Base-by-base conservation (phyloP, 2,113 vertebrate species). In the Cyprinodon tularosa region DNA sequence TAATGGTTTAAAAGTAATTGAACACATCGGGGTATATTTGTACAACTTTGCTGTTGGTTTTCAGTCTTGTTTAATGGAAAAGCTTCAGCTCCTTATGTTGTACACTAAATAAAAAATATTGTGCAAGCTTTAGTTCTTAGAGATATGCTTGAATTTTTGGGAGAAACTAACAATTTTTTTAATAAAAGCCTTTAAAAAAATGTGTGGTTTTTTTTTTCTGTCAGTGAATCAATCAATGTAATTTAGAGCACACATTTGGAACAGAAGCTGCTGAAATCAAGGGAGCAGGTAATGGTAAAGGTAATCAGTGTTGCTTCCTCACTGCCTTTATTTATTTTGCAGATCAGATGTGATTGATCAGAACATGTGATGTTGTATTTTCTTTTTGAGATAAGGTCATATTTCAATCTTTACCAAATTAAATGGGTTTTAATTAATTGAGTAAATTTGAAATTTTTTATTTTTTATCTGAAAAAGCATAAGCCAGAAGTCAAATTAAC, bases 81-180 rank as follows among this genome's bases (percentile, higher is more conserved):
- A 89, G 82, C 73, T 81, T 22, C 12, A 80, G 40, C 61, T 62
- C 36, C 77, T 59, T 66, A 66, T 82, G 44, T 83, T 79, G 62
- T 66, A 73, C 40, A 82, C 42, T 20, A 37, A 67, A 62, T 12
- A 7, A 65, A 44, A 12, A n/a, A 80, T 72, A 50, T 80, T 84
- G 65, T 77, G 73, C 40, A 77, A 71, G 57, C 62, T 85, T 72
- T 86, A 81, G 74, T 68, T 80, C 53, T 11, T 60, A 80, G 36
- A 71, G 10, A 82, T 69, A 76, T 68, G 81, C 79, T 82, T 87
- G 40, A 78, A 9, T 79, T 86, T 86, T 93, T 88, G 36, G 50
- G 29, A n/a, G 70, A 88, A 90, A 85, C 81, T 78, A 86, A 86
- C 40, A 76, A 68, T 62, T 84, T 92, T 92, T 86, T 76, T 73